These are phyloP conservation scores for Spodoptera frugiperda DNA, from an alignment of 1,140 invertebrate species.

Conservation along the genomic window DNA sequence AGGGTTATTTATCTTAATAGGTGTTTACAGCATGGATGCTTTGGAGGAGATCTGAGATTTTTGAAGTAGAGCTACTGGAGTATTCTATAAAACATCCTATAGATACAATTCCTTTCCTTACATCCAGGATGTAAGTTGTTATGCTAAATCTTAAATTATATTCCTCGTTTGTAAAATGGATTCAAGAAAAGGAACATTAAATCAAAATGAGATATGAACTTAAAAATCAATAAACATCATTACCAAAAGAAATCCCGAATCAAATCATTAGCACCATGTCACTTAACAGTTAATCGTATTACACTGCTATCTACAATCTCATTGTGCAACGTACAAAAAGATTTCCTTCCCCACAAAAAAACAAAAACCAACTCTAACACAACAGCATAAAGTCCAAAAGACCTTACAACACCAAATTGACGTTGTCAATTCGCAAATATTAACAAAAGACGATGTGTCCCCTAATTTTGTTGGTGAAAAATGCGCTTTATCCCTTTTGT, in stretches of 20 bases:
- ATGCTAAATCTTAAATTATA: not conserved
- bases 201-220: slow-evolving; percentile 17
- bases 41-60: no score
- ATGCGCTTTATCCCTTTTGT: slow-evolving; percentile 54
- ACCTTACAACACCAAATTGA: slow-evolving; percentile 46
- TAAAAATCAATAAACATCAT: slow-evolving; percentile 30
- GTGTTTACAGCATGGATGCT: not conserved
- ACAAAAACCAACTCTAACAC: slow-evolving; percentile 46
- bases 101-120: no score
- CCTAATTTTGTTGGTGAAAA: slow-evolving; percentile 52
- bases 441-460: slow-evolving; percentile 63
- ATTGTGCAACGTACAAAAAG: slow-evolving; percentile 68
- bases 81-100: not conserved
- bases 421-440: slow-evolving; percentile 69
- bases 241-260: slow-evolving; percentile 59
- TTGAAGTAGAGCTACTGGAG: no score
- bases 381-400: slow-evolving; percentile 55
- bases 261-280: slow-evolving; percentile 79
- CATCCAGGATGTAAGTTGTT: no score
- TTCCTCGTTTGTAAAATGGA: slow-evolving; percentile 8
- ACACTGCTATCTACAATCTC: slow-evolving; percentile 74
- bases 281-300: slow-evolving; percentile 80
- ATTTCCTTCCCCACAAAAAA: slow-evolving; percentile 28
- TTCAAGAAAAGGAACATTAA: slow-evolving; percentile 2
- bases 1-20: not conserved